Base-by-base conservation (phyloP, 1,140 invertebrate species). In the Monochamus saltuarius region DNA sequence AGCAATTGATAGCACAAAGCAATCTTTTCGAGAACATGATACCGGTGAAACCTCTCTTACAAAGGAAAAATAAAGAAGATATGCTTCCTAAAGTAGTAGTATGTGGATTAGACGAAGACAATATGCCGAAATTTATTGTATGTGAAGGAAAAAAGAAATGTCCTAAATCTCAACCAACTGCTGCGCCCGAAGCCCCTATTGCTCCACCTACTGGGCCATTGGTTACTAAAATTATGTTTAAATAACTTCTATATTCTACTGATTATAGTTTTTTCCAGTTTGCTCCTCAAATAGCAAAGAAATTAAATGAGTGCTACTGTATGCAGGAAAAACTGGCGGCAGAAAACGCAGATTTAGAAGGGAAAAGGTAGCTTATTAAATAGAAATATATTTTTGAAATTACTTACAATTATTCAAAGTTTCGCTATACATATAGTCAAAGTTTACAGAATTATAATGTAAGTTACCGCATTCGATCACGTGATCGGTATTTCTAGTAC, bases 341-440 rank as follows among this genome's bases (percentile, higher is more conserved):
- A 40, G 84, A 85, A 72, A 86, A 86, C 67, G 82, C 81, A 9
- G 77, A 83, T 58, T 73, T 86, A 52, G 84, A 85, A 78, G 81
- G 80, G 47, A 83, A 75, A 65, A 79, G 78, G 80, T 81, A 72
- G 51, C 67, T 43, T 29, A 50, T 55, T 63, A 17, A 2, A 4
- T n/a, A n/a, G n/a, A n/a, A n/a, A n/a, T n/a, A n/a, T n/a, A n/a
- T n/a, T n/a, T n/a, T n/a, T n/a, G n/a, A n/a, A n/a, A n/a, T n/a
- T n/a, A n/a, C n/a, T n/a, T n/a, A n/a, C n/a, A n/a, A n/a, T n/a
- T n/a, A n/a, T n/a, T n/a, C n/a, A n/a, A n/a, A n/a, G n/a, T n/a
- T n/a, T n/a, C n/a, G n/a, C n/a, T n/a, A n/a, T n/a, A n/a, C n/a
- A n/a, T n/a, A n/a, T n/a, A n/a, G n/a, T n/a, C n/a, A n/a, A n/a